These are phyloP conservation scores for Mesochorus sp. DNA, from an alignment of 2,888 invertebrate genomes.

Conservation along the genomic window DNA sequence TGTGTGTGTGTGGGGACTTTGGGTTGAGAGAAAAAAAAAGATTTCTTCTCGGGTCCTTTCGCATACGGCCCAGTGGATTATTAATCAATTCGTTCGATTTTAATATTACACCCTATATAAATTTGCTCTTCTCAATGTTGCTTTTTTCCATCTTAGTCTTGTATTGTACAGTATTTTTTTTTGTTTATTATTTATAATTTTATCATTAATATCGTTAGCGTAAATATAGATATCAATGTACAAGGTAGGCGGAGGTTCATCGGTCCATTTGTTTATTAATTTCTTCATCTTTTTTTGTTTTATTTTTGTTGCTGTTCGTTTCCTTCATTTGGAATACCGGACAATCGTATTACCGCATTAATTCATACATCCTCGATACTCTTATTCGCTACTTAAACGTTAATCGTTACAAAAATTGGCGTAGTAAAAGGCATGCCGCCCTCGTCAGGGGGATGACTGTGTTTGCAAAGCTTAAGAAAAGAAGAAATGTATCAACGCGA, in stretches of 20 bases:
- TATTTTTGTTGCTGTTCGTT: conserved; percentile 6
- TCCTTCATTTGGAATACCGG: conserved; percentile 16
- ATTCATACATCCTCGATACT: conserved; percentile 36
- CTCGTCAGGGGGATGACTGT: background rate
- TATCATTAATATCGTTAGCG: conserved; percentile 57
- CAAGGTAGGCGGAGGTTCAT: conserved; percentile 55
- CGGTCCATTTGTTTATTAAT: conserved; percentile 22
- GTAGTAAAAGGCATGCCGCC: conserved; percentile 55
- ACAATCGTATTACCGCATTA: conserved; percentile 6
- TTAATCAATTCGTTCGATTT: conserved; percentile 5
- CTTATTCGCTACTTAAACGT: conserved; percentile 48
- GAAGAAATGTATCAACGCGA: conserved; percentile 42
- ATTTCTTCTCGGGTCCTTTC: background rate
- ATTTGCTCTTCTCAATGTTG: conserved; percentile 30
- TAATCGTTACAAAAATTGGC: conserved; percentile 64
- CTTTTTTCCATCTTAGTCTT: conserved; percentile 32
- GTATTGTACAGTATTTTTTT: conserved; percentile 54
- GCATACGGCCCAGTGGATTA: conserved; percentile 1
- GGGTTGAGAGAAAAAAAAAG: conserved; percentile 20
- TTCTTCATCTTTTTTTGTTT: no score
- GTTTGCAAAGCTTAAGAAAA: conserved; percentile 39
- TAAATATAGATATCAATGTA: conserved; percentile 60
- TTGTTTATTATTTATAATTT: conserved; percentile 48
- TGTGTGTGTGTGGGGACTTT: conserved; percentile 19
- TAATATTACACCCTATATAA: background rate